These are phyloP conservation scores for Aphelinus certus DNA, from an alignment of 1,140 invertebrate species.

Conservation along the genomic window DNA sequence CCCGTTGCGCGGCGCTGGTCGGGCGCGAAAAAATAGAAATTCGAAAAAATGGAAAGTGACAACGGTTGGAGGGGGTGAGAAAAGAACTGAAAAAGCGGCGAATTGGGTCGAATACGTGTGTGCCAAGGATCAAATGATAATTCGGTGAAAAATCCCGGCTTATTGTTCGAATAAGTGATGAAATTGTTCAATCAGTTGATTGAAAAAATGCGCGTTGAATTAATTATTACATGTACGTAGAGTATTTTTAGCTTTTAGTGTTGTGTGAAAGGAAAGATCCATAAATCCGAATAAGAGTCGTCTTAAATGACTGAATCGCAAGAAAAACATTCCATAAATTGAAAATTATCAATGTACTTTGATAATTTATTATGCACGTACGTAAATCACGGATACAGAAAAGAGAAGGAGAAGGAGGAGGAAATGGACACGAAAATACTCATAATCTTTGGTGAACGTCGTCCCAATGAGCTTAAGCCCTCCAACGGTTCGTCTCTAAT, in stretches of 20 bases:
- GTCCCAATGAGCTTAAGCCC: background rate
- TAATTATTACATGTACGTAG: no score
- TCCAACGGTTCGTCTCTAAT: conserved; percentile 30
- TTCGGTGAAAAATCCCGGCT: no score
- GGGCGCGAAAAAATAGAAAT: conserved; percentile 10
- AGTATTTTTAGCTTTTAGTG: no score
- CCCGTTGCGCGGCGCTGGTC: background rate
- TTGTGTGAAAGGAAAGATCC: no score
- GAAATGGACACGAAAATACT: background rate
- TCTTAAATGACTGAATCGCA: no score
- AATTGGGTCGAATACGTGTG: background rate
- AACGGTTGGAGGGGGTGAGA: background rate
- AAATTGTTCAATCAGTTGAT: no score
- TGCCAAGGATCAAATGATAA: background rate
- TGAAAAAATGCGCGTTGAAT: no score
- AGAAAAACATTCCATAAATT: no score
- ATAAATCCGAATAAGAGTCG: no score
- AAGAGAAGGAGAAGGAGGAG: background rate
- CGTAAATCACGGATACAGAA: background rate
- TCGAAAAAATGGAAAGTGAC: conserved; percentile 31
- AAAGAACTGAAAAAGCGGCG: conserved; percentile 18
- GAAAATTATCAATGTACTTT: no score
- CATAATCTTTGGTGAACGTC: background rate
- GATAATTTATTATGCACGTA: no score
- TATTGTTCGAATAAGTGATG: no score